Conservation (phyloP, 2,113 vertebrate genomes). For the Paedocypris sp. region DNA sequence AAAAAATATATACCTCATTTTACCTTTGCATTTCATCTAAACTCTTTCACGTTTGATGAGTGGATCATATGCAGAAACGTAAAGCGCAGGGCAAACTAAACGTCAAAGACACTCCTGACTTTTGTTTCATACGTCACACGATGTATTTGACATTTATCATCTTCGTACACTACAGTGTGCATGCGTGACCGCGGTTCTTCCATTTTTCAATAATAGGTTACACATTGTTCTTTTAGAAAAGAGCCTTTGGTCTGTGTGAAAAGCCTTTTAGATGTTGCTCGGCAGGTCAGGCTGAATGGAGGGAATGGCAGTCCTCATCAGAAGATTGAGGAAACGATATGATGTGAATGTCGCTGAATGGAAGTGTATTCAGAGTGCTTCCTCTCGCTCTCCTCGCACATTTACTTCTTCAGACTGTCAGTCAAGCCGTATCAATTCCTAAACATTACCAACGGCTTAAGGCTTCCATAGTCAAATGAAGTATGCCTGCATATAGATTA, state of each 20-base stretch:
- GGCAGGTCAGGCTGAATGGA: constrained; percentile 21
- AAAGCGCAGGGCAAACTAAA: too few species aligned
- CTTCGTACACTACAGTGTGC: constrained; percentile 3
- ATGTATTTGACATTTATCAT: constrained; percentile 15
- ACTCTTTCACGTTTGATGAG: too few species aligned
- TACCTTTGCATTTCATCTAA: too few species aligned
- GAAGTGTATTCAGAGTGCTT: constrained; percentile 29
- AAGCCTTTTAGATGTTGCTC: constrained; percentile 20
- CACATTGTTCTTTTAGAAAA: constrained; percentile 20
- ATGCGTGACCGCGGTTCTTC: not conserved
- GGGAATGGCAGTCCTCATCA: constrained; percentile 55
- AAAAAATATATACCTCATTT: too few species aligned
- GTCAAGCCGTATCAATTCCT: constrained; percentile 15
- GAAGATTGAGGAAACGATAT: constrained; percentile 49
- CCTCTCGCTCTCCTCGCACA: constrained; percentile 38
- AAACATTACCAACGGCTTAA: not conserved
- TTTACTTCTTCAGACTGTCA: constrained; percentile 31
- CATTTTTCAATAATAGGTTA: constrained; percentile 17
- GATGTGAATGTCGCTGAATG: constrained; percentile 53
- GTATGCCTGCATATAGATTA: not conserved
- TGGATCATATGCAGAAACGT: too few species aligned
- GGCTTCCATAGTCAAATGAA: not conserved
- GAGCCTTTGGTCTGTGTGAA: constrained; percentile 1
- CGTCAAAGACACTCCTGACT: not conserved
- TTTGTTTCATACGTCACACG: not conserved